Percentiles rank a stretch among this genome's conserved stretches.
Evolutionary conservation across 2,113 vertebrate genomes (phyloP).

Genomic region (Ploceus nigricollis): DNA sequence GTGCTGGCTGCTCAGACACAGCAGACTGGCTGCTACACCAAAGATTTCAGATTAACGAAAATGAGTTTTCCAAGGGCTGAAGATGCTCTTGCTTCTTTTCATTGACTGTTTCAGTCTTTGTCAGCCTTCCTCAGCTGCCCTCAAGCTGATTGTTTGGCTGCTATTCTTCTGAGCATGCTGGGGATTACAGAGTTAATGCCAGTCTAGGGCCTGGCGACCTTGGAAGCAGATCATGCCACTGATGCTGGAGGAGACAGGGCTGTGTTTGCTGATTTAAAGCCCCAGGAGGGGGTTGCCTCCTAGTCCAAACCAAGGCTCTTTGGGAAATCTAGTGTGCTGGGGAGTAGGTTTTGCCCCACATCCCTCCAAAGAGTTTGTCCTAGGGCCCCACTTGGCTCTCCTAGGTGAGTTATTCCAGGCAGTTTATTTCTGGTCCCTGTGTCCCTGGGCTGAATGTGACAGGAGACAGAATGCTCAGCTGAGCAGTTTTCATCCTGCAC

Average conservation of each 20-base stretch:
- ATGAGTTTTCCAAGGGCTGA: not conserved
- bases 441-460: not conserved
- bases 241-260: not conserved
- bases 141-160: not conserved
- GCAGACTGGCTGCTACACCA: not conserved
- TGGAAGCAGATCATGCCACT: not conserved
- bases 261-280: not conserved
- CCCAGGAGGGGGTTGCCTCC: not conserved
- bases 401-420: not conserved
- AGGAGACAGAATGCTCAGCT: not conserved
- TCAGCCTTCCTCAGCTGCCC: not conserved
- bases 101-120: not conserved
- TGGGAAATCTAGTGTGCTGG: not conserved
- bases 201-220: not conserved
- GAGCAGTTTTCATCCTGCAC: not conserved
- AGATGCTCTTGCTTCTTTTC: not conserved
- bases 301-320: not conserved
- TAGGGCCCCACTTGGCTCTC: not conserved
- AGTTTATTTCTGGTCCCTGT: not conserved
- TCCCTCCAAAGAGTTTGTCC: rapidly evolving
- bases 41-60: not conserved
- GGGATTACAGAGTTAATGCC: not conserved
- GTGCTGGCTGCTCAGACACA: rapidly evolving
- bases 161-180: not conserved
- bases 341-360: not conserved